Percentiles rank a stretch among this genome's conserved stretches.
Evolutionary conservation across 2,113 vertebrate genomes (phyloP).

Genomic region (Candoia aspera): DNA sequence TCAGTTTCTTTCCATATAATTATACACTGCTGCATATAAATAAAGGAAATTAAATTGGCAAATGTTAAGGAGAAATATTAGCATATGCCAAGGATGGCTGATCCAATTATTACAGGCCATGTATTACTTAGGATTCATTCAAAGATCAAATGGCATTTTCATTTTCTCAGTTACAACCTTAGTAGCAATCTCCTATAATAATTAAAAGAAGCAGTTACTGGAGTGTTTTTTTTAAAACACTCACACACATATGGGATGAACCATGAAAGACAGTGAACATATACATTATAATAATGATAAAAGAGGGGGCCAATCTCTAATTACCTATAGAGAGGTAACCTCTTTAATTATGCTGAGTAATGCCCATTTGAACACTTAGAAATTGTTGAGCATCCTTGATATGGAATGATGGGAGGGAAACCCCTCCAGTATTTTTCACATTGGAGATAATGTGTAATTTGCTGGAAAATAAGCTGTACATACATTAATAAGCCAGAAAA

Average conservation of each 20-base stretch:
- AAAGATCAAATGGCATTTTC: conserved; percentile 39
- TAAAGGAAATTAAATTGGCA: conserved; percentile 55
- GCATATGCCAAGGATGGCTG: conserved; percentile 26
- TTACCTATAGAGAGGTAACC: not conserved
- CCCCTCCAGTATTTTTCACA: conserved; percentile 7
- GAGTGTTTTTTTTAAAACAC: not conserved
- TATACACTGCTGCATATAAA: conserved; percentile 52
- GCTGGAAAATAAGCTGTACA: conserved; percentile 16
- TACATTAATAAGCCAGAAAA: conserved; percentile 1
- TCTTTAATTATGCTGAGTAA: not conserved
- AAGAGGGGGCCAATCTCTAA: conserved; percentile 3
- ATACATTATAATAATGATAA: conserved; percentile 20
- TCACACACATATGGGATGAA: not conserved
- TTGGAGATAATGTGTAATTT: conserved; percentile 21
- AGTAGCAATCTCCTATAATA: not conserved
- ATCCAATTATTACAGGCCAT: conserved; percentile 44
- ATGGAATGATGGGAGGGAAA: not conserved
- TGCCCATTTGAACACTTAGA: conserved; percentile 18
- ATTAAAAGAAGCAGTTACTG: conserved; percentile 25
- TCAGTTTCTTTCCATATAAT: conserved; percentile 37
- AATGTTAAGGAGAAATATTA: conserved; percentile 24
- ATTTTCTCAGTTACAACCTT: conserved; percentile 26
- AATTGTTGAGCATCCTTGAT: conserved; percentile 14
- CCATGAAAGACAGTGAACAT: conserved; percentile 35
- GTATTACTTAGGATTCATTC: conserved; percentile 43